phyloP scores from a whole-genome alignment of 1,140 invertebrate genomes.

The Acromyrmex heyeri region DNA sequence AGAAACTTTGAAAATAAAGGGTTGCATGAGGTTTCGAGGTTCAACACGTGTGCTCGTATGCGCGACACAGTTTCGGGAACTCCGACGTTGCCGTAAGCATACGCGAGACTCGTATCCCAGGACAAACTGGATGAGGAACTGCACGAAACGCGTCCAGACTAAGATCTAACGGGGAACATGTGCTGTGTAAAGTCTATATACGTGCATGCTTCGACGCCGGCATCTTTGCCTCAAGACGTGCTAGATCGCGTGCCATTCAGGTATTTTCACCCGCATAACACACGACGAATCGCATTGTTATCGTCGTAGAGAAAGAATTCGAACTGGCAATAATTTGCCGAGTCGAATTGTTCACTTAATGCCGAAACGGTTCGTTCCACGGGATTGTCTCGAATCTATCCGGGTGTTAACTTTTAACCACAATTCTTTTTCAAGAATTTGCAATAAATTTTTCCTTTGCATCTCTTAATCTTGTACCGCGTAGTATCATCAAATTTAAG shows the following conservation, averaged over 20 bases:
- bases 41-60: constrained; percentile 47
- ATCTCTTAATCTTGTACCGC: too few relatives aligned
- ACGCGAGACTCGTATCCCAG: constrained; percentile 66
- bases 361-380: not conserved
- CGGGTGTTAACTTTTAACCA: constrained; percentile 8
- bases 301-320: constrained; percentile 31
- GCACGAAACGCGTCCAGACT: constrained; percentile 61
- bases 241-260: constrained; percentile 33
- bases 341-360: constrained; percentile 35
- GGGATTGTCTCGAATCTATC: not conserved
- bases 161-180: constrained; percentile 59
- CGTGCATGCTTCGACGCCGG: not conserved
- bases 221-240: constrained; percentile 38
- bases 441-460: constrained; percentile 23
- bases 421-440: not conserved
- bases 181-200: constrained; percentile 35
- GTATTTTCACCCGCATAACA: constrained; percentile 37
- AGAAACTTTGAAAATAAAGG: constrained; percentile 44
- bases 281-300: constrained; percentile 7
- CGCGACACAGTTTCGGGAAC: constrained; percentile 61
- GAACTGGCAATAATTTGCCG: not conserved
- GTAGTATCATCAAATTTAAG: too few relatives aligned
- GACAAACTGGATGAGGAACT: constrained; percentile 68
- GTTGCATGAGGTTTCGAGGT: constrained; percentile 47
- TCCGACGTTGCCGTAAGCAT: constrained; percentile 53